These are phyloP conservation scores for Nesogale talazaci DNA, from an alignment of 2,113 vertebrate genomes.

Conservation along the genomic window DNA sequence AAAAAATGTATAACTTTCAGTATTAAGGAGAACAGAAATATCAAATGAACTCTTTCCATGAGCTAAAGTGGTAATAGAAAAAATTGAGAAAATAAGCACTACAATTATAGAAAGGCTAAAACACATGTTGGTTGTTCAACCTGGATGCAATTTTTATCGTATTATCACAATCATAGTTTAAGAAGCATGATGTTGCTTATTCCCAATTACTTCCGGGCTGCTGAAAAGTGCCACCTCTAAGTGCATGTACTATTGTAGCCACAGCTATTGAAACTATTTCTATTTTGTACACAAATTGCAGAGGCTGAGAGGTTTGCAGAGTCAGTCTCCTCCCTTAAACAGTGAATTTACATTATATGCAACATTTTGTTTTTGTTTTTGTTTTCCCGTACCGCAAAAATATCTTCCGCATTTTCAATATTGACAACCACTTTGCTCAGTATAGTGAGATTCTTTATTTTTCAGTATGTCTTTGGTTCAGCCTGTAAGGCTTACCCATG, in stretches of 20 bases:
- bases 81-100: slow-evolving; percentile 63
- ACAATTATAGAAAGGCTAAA: slow-evolving; percentile 53
- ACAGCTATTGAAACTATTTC: slow-evolving; percentile 46
- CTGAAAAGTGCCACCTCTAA: not conserved
- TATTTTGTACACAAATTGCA: not conserved
- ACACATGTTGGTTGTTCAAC: not conserved
- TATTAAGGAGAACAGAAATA: slow-evolving; percentile 11
- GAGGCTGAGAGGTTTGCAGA: slow-evolving; percentile 23
- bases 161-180: slow-evolving; percentile 61
- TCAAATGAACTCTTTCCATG: not conserved
- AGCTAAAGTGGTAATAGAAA: slow-evolving; percentile 34
- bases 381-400: not conserved
- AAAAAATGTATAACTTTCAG: slow-evolving; percentile 8
- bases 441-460: not conserved
- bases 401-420: slow-evolving; percentile 4
- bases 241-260: slow-evolving; percentile 18
- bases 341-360: not conserved
- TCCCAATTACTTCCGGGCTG: slow-evolving; percentile 52
- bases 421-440: not conserved
- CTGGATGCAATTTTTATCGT: slow-evolving; percentile 52
- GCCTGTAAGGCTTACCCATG: slow-evolving; percentile 18
- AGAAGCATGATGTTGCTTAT: slow-evolving; percentile 18
- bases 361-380: slow-evolving; percentile 13
- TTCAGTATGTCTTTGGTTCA: not conserved
- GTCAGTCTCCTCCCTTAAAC: slow-evolving; percentile 24